Evolutionary conservation across 2,797 vertebrate genomes (phyloP).

Genomic region (Gephyroberyx darwinii): DNA sequence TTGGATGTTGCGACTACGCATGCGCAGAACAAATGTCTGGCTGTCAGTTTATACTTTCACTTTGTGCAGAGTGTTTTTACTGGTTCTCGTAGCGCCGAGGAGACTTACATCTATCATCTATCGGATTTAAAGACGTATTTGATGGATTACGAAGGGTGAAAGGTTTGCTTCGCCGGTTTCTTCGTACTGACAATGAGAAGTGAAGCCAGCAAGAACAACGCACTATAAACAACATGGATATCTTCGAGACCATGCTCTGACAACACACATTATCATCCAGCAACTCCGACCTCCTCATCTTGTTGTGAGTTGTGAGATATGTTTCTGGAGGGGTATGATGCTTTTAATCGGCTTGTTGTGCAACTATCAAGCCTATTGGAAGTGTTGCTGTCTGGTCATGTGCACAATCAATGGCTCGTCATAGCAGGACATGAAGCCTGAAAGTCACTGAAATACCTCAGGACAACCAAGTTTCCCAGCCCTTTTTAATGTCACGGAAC

Average conservation of each 20-base stretch:
- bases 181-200: not conserved
- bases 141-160: not conserved
- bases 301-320: conserved; percentile 41
- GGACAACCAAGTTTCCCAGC: too few species aligned
- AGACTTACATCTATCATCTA: not conserved
- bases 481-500: too few species aligned
- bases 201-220: not conserved
- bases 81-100: not conserved
- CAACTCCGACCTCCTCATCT: not conserved
- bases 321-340: not conserved
- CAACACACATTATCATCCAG: too few species aligned
- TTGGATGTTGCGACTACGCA: conserved; percentile 38
- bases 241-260: conserved; percentile 15
- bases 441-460: too few species aligned
- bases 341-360: not conserved
- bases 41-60: conserved; percentile 57
- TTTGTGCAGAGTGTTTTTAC: conserved; percentile 33
- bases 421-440: too few species aligned
- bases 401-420: not conserved
- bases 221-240: conserved; percentile 49
- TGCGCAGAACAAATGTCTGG: conserved; percentile 43
- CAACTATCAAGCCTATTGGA: too few species aligned
- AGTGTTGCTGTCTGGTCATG: not conserved
- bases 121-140: not conserved
- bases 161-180: not conserved